Base-by-base conservation (phyloP, 2,113 vertebrate genomes). In the Neomonachus schauinslandi region DNA sequence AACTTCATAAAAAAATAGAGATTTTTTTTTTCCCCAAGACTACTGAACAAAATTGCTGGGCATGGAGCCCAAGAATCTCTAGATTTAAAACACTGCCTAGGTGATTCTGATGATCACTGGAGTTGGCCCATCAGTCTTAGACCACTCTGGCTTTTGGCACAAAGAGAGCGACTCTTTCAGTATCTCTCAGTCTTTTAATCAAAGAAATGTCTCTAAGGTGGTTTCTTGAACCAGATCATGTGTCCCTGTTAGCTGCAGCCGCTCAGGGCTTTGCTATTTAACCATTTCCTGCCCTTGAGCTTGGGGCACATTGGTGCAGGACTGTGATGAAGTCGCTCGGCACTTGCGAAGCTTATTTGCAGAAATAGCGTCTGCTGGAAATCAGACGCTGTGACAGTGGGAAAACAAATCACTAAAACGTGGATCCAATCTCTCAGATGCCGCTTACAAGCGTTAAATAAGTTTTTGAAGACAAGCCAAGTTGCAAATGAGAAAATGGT, bases 401-500 rank as follows among this genome's bases (percentile, higher is more conserved):
- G 67, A 89, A 97, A 89, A 93, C 53, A 91, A 94, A 86, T 79
- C 65, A 63, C 67, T 91, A 18, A 91, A 92, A 87, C 65, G 88
- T 90, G 87, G 86, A 90, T 96, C 36, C 61, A 65, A 95, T 92
- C 87, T 93, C 95, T 28, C 71, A 97, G 81, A 89, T 65, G 24
- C 18, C 19, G 53, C 65, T 83, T 86, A 80, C 89, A 83, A 95
- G 59, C 91, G 53, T 94, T 91, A 94, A 96, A 72, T 95, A 98
- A 94, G 61, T 59, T 96, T 94, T 95, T 96, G 89, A 97, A 94
- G 86, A 81, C 63, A 76, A 2, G 79, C 96, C 95, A 96, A 96
- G 59, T 18, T 92, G 18, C 80, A 94, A 98, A 96, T 71, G 69
- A 92, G 87, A 95, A 97, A 96, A 97, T 67, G 97, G 95, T 98